Base-by-base conservation (phyloP, 2,888 invertebrate species). In the Cartodere bifasciata region DNA sequence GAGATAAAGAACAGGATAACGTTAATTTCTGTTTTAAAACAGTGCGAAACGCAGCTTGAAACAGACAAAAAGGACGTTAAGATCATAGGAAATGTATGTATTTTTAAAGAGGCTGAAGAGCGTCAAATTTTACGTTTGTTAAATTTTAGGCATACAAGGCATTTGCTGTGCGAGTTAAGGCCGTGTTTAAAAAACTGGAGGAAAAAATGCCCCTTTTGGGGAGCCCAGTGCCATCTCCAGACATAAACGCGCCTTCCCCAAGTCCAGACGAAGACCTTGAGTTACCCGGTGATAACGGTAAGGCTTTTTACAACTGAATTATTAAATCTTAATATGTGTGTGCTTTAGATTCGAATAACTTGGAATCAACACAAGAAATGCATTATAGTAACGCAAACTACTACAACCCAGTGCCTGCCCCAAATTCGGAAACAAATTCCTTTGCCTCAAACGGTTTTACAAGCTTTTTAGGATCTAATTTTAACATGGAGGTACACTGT, bases 21-120 rank as follows among this genome's bases (percentile, higher is more conserved):
- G 2, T 65, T 95, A 27, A 64, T 92, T 30, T 77, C 82, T 4
- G 60, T 83, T 17, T 60, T 94, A 27, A 75, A 81, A 31, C 79
- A 83, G 24, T 85, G 88, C 3, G 81, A 84, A 46, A 74, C 79
- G 37, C 91, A 87, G 60, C 86, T 92, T 55, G 81, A 85, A 22
- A 83, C 81, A 11, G 94, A 95, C 56, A 70, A 83, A 37, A 83
- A 85, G 4, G 95, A 97, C 65, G 94, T 94, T 9, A 91, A 90
- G 68, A 81, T 94, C 38, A 94, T 95, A 14, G 85, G 86, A 35
- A 90, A 86, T 69, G 94, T 92, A 62, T 76, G 83, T 74, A 13
- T 24, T 24, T 9, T 24, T 9, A 9, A 7, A 11, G 6, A 6
- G 10, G 7, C 27, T 27, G 16, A 27, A 23, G 4, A 13, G 24